Evolutionary conservation across 2,113 vertebrate genomes (phyloP), one percentile per base, ranked within the genome.

Genomic region (Furnarius figulus): DNA sequence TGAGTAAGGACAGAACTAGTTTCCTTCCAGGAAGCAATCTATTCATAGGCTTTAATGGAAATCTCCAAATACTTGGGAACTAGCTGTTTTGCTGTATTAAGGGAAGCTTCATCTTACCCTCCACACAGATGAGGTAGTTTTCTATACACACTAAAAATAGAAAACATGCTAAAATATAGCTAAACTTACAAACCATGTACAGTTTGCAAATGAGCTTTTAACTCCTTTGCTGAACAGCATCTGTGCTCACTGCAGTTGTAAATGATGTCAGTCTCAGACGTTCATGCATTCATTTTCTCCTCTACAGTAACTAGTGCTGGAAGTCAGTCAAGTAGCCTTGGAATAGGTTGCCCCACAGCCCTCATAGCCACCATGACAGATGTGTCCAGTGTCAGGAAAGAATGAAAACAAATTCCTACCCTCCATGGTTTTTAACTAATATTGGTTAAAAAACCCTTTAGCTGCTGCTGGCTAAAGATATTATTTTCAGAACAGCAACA

Each of bases 41-140:
- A 39, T 35, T 88, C 67, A 58, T 33, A 78, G 56, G 59, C 76
- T 96, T 94, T 89, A 86, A 86, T 70, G 62, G 77, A 82, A 70
- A 82, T 72, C 80, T 76, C 56, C 27, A 63, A 79, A 87, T 49
- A 74, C 67, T 70, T 21, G 13, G 53, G 52, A 93, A 72, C 74
- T 46, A 37, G 11, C 72, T 62, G 15, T 35, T 89, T 75, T 63
- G 49, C 63, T 91, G 16, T 28, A 58, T 27, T 33, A 88, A 72
- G 68, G 68, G 65, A 96, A 94, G 55, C 19, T 33, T 68, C 35
- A 46, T 35, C 53, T 75, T 25, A 14, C 30, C 24, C 59, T 77
- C 83, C 23, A 62, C 55, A 77, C 9, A 39, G 61, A 65, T 49
- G 27, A 53, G 63, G 56, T 6, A 80, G 61, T 7, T 85, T 61